These are phyloP conservation scores for Drosophila lacertosa DNA, from an alignment of 1,140 invertebrate species.

Conservation along the genomic window DNA sequence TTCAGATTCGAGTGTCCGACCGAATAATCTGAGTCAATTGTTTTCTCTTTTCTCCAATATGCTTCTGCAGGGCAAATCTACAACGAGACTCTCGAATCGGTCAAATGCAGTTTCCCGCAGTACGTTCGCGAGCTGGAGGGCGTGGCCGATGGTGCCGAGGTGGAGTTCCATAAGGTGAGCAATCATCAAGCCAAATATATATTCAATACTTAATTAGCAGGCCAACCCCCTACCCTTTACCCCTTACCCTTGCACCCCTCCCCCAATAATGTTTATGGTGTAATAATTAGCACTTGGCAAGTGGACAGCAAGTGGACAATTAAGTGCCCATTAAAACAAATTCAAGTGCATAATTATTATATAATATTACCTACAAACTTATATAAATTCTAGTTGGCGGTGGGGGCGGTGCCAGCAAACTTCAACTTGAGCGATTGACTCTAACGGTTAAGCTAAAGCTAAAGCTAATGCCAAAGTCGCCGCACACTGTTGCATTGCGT, in stretches of 20 bases:
- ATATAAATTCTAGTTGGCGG: neutral
- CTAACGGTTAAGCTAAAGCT: constrained; percentile 38
- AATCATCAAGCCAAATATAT: too few relatives aligned
- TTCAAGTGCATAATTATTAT: constrained; percentile 41
- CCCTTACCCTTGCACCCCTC: neutral
- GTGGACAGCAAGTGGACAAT: constrained; percentile 42
- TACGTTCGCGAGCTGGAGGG: constrained; percentile 93
- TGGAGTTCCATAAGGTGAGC: constrained; percentile 91
- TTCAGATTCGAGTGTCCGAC: neutral
- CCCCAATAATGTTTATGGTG: neutral
- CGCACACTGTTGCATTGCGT: constrained; percentile 34
- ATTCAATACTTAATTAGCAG: neutral
- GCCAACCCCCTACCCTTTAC: neutral
- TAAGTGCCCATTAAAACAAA: constrained; percentile 60
- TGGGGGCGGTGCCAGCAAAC: constrained; percentile 22
- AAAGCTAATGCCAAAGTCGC: constrained; percentile 42
- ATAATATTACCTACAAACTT: constrained; percentile 17
- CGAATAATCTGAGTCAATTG: constrained; percentile 27
- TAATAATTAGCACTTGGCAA: constrained; percentile 41
- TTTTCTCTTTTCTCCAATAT: neutral
- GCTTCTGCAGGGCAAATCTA: constrained; percentile 85
- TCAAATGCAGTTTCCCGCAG: constrained; percentile 90
- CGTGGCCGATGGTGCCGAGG: constrained; percentile 91
- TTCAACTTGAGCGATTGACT: constrained; percentile 44
- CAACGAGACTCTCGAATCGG: constrained; percentile 88